A percentile compares a stretch with the other conserved stretches of the same genome.
Evolutionary conservation across 2,888 invertebrate genomes (phyloP).

Genomic region (Drosophila birchii): DNA sequence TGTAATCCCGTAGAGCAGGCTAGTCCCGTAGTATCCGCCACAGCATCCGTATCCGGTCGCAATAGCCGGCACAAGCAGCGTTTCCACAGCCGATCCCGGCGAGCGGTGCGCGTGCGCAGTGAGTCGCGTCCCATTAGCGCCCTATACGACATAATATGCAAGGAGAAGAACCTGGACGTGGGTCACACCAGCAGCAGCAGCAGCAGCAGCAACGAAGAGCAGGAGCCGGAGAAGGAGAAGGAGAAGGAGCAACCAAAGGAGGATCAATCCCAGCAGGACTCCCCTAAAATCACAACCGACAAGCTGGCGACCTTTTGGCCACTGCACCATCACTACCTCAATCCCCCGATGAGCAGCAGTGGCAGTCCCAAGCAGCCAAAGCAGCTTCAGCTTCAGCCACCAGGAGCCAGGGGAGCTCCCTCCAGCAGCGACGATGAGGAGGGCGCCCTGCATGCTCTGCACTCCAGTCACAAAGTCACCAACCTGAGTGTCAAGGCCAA

Average conservation of each 20-base stretch:
- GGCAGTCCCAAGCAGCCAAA: conserved; percentile 41
- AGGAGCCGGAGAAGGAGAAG: conserved; percentile 18
- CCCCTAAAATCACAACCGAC: conserved; percentile 48
- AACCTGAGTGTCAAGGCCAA: conserved; percentile 65
- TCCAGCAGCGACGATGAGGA: conserved; percentile 31
- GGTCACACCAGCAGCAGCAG: conserved; percentile 66
- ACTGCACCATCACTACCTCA: conserved; percentile 65
- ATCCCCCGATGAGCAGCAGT: conserved; percentile 44
- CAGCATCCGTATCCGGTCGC: conserved; percentile 45
- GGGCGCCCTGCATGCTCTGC: conserved; percentile 45
- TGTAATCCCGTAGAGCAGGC: conserved; percentile 62
- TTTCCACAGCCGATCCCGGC: conserved; percentile 79
- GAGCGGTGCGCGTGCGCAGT: conserved; percentile 83
- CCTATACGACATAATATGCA: conserved; percentile 85
- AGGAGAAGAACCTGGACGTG: conserved; percentile 83
- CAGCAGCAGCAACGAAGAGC: conserved; percentile 35
- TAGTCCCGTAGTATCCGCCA: conserved; percentile 51
- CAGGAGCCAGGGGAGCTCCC: conserved; percentile 24
- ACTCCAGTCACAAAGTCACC: conserved; percentile 64
- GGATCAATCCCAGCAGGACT: conserved; percentile 18
- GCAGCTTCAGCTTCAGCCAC: neutral
- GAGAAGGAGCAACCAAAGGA: conserved; percentile 17
- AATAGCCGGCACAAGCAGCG: conserved; percentile 81
- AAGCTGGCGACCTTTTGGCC: conserved; percentile 77
- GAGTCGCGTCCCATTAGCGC: conserved; percentile 84